Evolutionary conservation across 92 coral and sea anemone species (phyloP), one percentile per base, ranked within the genome.

Genomic region (Paramuricea clavata): DNA sequence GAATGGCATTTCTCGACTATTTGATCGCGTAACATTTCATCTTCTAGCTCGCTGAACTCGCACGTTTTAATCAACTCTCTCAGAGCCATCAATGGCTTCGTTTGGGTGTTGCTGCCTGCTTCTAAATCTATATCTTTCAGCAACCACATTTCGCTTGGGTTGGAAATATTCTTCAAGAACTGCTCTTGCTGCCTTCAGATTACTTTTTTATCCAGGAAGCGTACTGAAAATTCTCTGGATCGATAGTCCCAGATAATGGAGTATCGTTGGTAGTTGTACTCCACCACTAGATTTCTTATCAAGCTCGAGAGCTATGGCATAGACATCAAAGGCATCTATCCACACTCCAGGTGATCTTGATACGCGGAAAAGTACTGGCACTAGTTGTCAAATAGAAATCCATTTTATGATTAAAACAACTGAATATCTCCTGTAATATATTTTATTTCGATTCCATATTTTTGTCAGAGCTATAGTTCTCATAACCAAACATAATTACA

Each of bases 1-100:
- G 54, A 47, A 8, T 47, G 10, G 19, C 74, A 81, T 42, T 81
- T 81, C 34, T 61, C 76, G 5, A 83, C 88, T 0, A 88, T 50
- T 50, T 83, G 72, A 49, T 88, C 85, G 5, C 75, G 81, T 7
- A 83, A 74, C 88, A 83, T 76, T 49, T 89, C 81, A 11, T 89
- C 88, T 35, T 82, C 74, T 12, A 65, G 59, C 12, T 64, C 47
- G 3, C 88, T 80, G 52, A 76, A 83, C n/a, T 83, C 81, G 56
- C 92, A 83, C 13, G 89, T 75, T 47, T 83, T 78, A n/a, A 85
- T 81, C 25, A 83, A 57, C 22, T 76, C 85, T 69, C 88, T 76
- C 41, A 83, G 57, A 3, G 72, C 34, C 68, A 65, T 89, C 88
- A 34, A 83, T 77, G n/a, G 85, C 2, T 15, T 47, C 54, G 54